Evolutionary conservation across 35 echinoderm and acorn worm genomes (phyloP), one percentile per base, ranked within the genome.

Genomic region (Lytechinus pictus): DNA sequence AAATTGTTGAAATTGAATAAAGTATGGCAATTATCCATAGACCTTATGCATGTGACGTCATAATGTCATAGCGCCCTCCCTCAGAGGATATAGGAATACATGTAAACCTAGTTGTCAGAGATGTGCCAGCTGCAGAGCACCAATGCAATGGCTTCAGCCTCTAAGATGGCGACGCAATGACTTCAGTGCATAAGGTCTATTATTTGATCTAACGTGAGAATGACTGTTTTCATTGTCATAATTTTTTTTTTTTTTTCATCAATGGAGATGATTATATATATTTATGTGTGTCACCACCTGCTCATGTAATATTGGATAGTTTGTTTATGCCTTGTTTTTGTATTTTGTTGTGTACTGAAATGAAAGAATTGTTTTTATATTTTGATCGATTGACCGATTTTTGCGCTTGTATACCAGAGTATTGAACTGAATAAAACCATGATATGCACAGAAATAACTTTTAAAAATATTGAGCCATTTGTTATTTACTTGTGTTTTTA

Each of bases 341-440:
- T 79, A 79, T 79, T 79, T 16, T 79, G 24, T 24, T 79, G n/a
- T 79, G 66, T 79, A 79, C 66, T 79, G 66, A 79, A 79, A 79
- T 79, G 19, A 79, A 79, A 79, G 66, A 79, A 79, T 11, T 79
- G 19, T 16, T 79, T 79, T 79, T 24, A 14, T 79, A 79, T 79
- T 79, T n/a, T n/a, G 19, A 79, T 24, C 21, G 66, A 79, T n/a
- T 79, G 19, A 24, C 19, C 21, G 19, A 8, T 24, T n/a, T 79
- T 79, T 79, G 66, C 66, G 66, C 66, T 79, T 79, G 66, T 24
- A 79, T 79, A n/a, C 66, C 66, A n/a, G 66, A 79, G 66, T 79
- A 79, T 79, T 27, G 13, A 79, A 79, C 66, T 79, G 66, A 79
- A 79, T 79, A 79, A 79, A 44, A 79, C 66, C 14, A 79, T 79